Evolutionary conservation across 2,888 invertebrate genomes (phyloP).

Genomic region (Dusona sp.): DNA sequence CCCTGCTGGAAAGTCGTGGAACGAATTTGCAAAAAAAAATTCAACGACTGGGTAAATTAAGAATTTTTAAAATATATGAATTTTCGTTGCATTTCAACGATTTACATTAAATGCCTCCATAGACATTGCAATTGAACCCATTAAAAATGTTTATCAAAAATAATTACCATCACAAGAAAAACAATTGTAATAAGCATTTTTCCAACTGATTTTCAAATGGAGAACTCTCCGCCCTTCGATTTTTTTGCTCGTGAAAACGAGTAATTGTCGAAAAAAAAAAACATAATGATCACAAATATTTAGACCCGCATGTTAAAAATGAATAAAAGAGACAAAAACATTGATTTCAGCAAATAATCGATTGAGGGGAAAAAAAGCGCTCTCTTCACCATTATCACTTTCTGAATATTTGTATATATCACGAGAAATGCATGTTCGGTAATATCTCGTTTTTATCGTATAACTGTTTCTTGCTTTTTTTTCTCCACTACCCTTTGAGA

Average conservation of each 20-base stretch:
- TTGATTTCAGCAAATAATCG: background rate
- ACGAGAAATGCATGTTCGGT: background rate
- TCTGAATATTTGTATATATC: conserved; percentile 7
- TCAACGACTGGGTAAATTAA: background rate
- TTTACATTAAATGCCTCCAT: background rate
- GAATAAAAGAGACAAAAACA: background rate
- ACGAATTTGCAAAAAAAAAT: background rate
- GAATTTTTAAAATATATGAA: background rate
- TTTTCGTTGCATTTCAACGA: background rate
- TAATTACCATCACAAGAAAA: background rate
- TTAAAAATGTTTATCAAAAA: background rate
- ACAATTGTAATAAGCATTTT: background rate
- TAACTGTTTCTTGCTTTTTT: background rate
- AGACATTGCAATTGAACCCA: background rate
- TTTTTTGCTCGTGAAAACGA: no score
- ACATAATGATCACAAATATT: background rate
- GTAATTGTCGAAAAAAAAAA: background rate
- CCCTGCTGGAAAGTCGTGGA: background rate
- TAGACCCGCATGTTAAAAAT: background rate
- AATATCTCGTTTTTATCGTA: background rate
- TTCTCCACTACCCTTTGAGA: background rate
- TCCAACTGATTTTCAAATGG: background rate
- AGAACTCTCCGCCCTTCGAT: background rate
- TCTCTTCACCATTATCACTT: background rate
- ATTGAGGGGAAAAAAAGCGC: background rate